phyloP scores from a whole-genome alignment of 1,140 invertebrate genomes.

The Philaenus spumarius region DNA sequence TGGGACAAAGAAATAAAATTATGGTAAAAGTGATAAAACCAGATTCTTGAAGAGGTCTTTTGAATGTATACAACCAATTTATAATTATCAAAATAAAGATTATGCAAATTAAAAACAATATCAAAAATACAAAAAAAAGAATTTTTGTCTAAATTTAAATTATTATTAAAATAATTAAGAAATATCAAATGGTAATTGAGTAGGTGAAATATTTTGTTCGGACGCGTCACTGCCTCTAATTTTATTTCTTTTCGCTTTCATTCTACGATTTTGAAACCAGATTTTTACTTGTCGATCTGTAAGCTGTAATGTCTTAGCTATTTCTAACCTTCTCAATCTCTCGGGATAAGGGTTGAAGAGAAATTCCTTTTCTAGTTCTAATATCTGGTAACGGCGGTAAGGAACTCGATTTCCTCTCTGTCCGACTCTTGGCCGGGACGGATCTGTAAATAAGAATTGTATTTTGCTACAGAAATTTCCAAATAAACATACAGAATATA shows the following conservation, averaged over 20 bases:
- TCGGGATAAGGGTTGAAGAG: conserved; percentile 17
- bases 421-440: conserved; percentile 1
- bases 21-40: too few relatives aligned
- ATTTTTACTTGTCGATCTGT: conserved; percentile 72
- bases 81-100: too few relatives aligned
- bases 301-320: conserved; percentile 10
- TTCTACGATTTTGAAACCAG: conserved; percentile 95
- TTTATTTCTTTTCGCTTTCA: conserved; percentile 94
- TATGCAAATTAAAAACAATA: too few relatives aligned
- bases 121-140: too few relatives aligned
- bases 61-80: too few relatives aligned
- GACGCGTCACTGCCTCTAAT: conserved; percentile 18
- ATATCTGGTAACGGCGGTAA: conserved; percentile 12
- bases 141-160: too few relatives aligned
- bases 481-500: not conserved
- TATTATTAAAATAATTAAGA: not conserved
- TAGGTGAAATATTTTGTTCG: not conserved
- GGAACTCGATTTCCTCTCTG: conserved; percentile 18
- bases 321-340: conserved; percentile 5
- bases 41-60: too few relatives aligned
- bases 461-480: not conserved
- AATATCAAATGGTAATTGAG: not conserved
- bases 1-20: too few relatives aligned
- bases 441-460: conserved; percentile 7
- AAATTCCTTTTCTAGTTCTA: conserved; percentile 19